Evolutionary conservation across 1,140 invertebrate genomes (phyloP).

Genomic region (Phthorimaea operculella): DNA sequence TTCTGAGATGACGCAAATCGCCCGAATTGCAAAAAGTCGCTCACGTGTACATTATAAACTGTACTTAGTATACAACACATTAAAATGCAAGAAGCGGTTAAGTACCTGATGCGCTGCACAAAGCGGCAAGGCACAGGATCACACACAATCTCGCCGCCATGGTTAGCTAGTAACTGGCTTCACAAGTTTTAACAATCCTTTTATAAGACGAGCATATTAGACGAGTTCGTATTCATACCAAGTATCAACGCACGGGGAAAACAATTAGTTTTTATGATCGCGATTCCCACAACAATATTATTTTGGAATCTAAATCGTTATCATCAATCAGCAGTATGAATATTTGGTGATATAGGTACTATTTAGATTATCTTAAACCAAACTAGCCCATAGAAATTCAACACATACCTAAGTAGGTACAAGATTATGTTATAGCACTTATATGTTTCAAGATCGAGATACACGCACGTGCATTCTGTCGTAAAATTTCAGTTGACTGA

Average conservation of each 20-base stretch:
- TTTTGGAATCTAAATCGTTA: neutral
- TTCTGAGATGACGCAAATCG: too few relatives aligned
- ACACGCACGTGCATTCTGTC: too few relatives aligned
- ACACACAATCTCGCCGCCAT: constrained; percentile 34
- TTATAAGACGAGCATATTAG: constrained; percentile 35
- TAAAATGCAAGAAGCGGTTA: constrained; percentile 1
- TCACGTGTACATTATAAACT: too few relatives aligned
- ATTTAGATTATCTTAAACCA: too few relatives aligned
- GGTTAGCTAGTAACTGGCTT: constrained; percentile 29
- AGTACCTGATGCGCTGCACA: constrained; percentile 44
- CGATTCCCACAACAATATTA: constrained; percentile 16
- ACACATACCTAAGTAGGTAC: too few relatives aligned
- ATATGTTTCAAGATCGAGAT: too few relatives aligned
- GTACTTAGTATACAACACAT: neutral
- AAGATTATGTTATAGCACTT: too few relatives aligned
- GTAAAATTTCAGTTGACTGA: too few relatives aligned
- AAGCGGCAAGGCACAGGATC: constrained; percentile 33
- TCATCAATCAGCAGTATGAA: neutral
- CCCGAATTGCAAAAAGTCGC: too few relatives aligned
- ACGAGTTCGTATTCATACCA: constrained; percentile 13
- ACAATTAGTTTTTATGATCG: constrained; percentile 25
- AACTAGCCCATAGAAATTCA: too few relatives aligned
- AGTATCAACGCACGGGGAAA: constrained; percentile 27
- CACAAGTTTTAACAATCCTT: constrained; percentile 33
- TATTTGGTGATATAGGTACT: too few relatives aligned